A percentile compares a stretch with the other conserved stretches of the same genome.
phyloP scores from a whole-genome alignment of 1,140 invertebrate species.

The Zaprionus africanus region DNA sequence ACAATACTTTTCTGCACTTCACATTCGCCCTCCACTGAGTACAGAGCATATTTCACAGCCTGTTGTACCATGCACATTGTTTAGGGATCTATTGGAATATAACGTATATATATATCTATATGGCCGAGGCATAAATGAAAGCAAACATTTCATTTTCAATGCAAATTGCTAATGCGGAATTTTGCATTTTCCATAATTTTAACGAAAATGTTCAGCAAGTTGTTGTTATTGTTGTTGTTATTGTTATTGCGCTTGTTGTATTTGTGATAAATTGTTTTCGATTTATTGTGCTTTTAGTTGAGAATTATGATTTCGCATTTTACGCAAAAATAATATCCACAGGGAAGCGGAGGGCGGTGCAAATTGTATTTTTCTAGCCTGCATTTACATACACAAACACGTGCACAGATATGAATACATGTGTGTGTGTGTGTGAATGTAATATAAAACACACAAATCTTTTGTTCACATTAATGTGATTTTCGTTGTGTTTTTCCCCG shows the following conservation, averaged over 20 bases:
- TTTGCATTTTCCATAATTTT: slow-evolving; percentile 66
- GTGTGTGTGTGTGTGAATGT: neutral
- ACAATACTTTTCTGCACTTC: too few relatives aligned
- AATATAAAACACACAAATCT: neutral
- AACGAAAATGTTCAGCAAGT: slow-evolving; percentile 39
- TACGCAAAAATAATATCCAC: slow-evolving; percentile 53
- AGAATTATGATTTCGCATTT: slow-evolving; percentile 59
- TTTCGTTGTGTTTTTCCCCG: neutral
- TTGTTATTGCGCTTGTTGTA: slow-evolving; percentile 13
- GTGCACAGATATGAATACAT: neutral
- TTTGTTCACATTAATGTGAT: neutral
- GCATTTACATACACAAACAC: slow-evolving; percentile 23
- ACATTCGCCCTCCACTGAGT: too few relatives aligned
- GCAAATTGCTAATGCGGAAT: slow-evolving; percentile 55
- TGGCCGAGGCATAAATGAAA: slow-evolving; percentile 18
- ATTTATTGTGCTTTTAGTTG: slow-evolving; percentile 46
- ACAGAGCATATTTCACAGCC: too few relatives aligned
- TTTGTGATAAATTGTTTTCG: slow-evolving; percentile 29
- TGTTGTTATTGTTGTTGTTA: neutral
- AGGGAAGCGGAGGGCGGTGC: neutral
- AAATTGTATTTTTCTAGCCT: slow-evolving; percentile 24
- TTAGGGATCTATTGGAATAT: neutral
- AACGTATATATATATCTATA: too few relatives aligned
- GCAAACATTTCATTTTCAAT: slow-evolving; percentile 40
- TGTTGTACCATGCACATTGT: slow-evolving; percentile 26